phyloP scores from a whole-genome alignment of 2,888 invertebrate genomes.

The Drosophila atripex region DNA sequence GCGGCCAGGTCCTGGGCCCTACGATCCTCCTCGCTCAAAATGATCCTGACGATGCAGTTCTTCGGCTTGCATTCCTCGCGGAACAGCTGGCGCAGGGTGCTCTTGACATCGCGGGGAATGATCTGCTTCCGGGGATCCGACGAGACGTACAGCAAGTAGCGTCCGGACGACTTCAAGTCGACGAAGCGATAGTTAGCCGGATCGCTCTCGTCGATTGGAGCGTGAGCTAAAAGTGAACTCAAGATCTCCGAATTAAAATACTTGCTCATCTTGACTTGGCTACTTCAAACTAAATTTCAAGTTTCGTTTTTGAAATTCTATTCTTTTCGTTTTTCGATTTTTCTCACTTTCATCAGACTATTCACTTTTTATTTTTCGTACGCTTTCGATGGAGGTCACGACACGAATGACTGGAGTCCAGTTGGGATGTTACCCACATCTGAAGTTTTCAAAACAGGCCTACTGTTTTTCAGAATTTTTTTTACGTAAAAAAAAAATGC shows the following conservation, averaged over 20 bases:
- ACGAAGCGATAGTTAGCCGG: neutral
- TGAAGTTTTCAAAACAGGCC: too few relatives aligned
- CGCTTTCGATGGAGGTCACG: neutral
- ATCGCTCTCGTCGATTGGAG: neutral
- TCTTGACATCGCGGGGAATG: neutral
- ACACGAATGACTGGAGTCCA: neutral
- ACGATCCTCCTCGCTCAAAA: neutral
- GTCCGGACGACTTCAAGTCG: neutral
- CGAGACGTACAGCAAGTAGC: constrained; percentile 2
- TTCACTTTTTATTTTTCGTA: neutral
- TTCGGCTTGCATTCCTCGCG: neutral
- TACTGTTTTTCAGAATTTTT: too few relatives aligned
- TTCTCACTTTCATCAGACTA: neutral
- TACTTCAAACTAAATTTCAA: too few relatives aligned
- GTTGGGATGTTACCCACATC: too few relatives aligned
- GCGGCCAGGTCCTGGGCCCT: neutral
- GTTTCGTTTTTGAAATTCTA: neutral
- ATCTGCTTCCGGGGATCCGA: neutral
- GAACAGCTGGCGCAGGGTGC: neutral
- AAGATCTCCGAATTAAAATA: constrained; percentile 2
- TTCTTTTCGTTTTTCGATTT: neutral
- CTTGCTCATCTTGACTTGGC: neutral
- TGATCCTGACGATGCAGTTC: neutral
- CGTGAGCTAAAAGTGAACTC: neutral
- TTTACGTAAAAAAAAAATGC: too few relatives aligned